A percentile compares a stretch with the other conserved stretches of the same genome.
phyloP scores from a whole-genome alignment of 37 sponge, comb jelly and placozoan species.

The Oscarella lobularis region DNA sequence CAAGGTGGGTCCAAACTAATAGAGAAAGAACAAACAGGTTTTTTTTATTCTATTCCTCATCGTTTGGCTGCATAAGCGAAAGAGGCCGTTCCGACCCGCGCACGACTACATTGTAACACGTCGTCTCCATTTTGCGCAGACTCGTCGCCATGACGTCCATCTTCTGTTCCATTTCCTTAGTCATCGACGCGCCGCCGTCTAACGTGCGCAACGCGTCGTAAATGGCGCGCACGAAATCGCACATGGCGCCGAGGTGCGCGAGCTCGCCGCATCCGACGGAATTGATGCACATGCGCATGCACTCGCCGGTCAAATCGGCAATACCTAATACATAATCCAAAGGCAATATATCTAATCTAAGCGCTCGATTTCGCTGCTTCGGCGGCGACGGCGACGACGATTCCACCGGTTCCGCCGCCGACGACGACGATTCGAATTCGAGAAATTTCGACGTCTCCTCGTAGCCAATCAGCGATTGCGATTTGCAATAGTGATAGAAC shows the following conservation, averaged over 20 bases:
- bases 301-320: conserved; percentile 76
- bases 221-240: conserved; percentile 36
- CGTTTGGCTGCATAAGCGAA: too few species aligned
- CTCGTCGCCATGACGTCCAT: conserved; percentile 22
- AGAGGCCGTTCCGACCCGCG: conserved; percentile 55
- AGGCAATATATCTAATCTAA: conserved; percentile 9
- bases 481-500: conserved; percentile 28
- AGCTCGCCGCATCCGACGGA: conserved; percentile 28
- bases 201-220: conserved; percentile 30
- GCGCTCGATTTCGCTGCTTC: too few species aligned
- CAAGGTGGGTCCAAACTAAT: background rate
- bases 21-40: too few species aligned
- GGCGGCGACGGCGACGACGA: background rate
- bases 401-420: background rate
- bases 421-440: background rate
- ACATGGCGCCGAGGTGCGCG: conserved; percentile 19
- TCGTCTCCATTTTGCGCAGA: conserved; percentile 57
- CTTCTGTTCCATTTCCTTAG: conserved; percentile 39
- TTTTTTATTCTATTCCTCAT: too few species aligned
- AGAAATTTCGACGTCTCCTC: conserved; percentile 1
- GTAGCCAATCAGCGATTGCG: conserved; percentile 13
- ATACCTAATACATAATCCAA: conserved; percentile 61
- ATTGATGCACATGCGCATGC: conserved; percentile 63
- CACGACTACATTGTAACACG: conserved; percentile 61
- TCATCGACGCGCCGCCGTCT: background rate